These are phyloP conservation scores for Silurus meridionalis DNA, from an alignment of 2,113 vertebrate species.

Conservation along the genomic window DNA sequence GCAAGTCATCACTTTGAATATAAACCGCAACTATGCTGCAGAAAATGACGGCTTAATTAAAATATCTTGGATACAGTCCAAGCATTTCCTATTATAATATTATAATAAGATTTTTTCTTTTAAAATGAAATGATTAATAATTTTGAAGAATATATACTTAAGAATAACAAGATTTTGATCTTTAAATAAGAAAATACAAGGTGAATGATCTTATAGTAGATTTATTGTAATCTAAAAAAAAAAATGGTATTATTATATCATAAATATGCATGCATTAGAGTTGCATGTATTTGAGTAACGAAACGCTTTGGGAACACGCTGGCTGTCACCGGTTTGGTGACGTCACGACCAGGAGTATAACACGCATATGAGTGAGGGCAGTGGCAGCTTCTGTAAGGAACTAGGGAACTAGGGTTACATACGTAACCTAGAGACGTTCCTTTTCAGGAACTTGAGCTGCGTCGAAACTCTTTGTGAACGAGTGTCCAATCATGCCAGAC, in stretches of 20 bases:
- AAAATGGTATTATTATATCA: background rate
- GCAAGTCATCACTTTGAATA: background rate
- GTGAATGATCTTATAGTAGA: background rate
- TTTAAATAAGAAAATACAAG: background rate
- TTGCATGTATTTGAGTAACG: too few species aligned
- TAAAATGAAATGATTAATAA: background rate
- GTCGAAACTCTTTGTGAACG: too few species aligned
- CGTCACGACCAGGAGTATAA: too few species aligned
- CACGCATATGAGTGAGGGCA: too few species aligned
- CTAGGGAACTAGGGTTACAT: too few species aligned
- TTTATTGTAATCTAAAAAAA: background rate
- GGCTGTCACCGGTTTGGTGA: too few species aligned
- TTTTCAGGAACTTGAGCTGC: too few species aligned
- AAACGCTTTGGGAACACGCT: too few species aligned
- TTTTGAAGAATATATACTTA: background rate
- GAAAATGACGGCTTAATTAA: conserved; percentile 45
- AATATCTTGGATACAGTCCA: background rate
- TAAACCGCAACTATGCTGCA: background rate
- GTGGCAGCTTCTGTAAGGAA: too few species aligned
- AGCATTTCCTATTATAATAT: background rate
- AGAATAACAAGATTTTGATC: background rate
- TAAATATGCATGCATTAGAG: background rate
- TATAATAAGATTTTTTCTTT: background rate
- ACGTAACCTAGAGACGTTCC: too few species aligned
- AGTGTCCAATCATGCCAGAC: too few species aligned